phyloP scores from a whole-genome alignment of 2,113 vertebrate genomes.

The Onychostruthus taczanowskii region DNA sequence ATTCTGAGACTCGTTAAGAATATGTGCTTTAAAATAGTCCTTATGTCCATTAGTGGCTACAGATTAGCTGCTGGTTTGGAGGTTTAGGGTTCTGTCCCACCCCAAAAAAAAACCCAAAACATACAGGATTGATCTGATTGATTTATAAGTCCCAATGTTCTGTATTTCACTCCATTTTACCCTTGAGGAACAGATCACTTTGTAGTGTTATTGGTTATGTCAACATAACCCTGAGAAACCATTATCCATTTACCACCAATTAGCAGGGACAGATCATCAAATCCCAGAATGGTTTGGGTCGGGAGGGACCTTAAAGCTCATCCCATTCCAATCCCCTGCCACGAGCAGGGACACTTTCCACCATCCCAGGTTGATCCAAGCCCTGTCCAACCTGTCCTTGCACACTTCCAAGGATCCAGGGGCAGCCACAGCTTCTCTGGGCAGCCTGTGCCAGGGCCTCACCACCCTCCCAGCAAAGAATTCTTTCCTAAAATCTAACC shows the following conservation, averaged over 20 bases:
- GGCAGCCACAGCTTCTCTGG: background rate
- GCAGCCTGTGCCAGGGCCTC: fast-evolving
- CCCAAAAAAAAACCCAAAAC: background rate
- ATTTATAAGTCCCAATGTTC: background rate
- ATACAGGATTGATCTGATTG: background rate
- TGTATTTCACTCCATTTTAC: background rate
- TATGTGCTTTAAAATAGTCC: fast-evolving
- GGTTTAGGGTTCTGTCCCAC: background rate
- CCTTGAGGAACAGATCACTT: background rate
- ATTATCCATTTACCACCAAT: background rate
- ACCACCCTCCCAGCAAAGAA: background rate
- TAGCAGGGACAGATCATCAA: background rate
- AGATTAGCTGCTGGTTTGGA: background rate
- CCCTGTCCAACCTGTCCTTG: fast-evolving
- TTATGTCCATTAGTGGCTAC: background rate
- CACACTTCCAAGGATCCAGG: background rate
- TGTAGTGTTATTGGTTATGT: background rate
- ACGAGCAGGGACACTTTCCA: background rate
- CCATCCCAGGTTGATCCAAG: background rate
- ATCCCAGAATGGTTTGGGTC: background rate
- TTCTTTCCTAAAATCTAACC: background rate
- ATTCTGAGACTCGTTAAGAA: background rate
- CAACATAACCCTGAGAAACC: background rate
- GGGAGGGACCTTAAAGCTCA: background rate
- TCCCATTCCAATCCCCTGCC: background rate